Evolutionary conservation across 2,888 invertebrate genomes (phyloP).

Genomic region (Isotomurus palustris): DNA sequence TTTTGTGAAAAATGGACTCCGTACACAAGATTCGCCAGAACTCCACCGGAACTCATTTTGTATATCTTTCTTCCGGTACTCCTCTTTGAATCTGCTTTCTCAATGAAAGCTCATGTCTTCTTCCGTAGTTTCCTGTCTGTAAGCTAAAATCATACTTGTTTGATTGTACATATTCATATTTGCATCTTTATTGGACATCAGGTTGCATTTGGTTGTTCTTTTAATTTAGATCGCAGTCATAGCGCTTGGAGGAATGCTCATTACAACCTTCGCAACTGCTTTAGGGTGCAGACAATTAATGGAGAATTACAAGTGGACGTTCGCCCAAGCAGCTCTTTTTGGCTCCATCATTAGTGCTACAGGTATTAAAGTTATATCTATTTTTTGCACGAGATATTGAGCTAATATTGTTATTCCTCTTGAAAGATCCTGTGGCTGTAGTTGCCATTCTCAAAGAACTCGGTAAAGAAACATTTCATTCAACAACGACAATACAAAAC

Average conservation of each 20-base stretch:
- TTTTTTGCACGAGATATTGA: background rate
- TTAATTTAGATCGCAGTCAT: constrained; percentile 35
- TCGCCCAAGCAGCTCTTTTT: constrained; percentile 50
- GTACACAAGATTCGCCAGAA: constrained; percentile 44
- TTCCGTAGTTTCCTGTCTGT: constrained; percentile 34
- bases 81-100: constrained; percentile 43
- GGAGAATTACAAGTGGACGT: constrained; percentile 49
- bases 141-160: background rate
- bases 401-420: background rate
- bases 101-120: constrained; percentile 46
- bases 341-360: constrained; percentile 53
- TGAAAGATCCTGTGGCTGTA: constrained; percentile 52
- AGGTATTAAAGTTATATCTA: constrained; percentile 30
- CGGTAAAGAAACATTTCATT: constrained; percentile 31
- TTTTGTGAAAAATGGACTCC: constrained; percentile 31
- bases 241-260: constrained; percentile 44
- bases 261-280: constrained; percentile 42
- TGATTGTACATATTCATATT: too few relatives aligned
- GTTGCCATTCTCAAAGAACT: constrained; percentile 52
- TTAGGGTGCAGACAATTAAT: constrained; percentile 39
- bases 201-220: background rate
- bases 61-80: constrained; percentile 43
- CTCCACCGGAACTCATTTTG: constrained; percentile 42
- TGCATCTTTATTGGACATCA: background rate
- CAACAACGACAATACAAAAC: too few relatives aligned